phyloP scores from a whole-genome alignment of 2,797 vertebrate genomes.

The Crax fasciolata region DNA sequence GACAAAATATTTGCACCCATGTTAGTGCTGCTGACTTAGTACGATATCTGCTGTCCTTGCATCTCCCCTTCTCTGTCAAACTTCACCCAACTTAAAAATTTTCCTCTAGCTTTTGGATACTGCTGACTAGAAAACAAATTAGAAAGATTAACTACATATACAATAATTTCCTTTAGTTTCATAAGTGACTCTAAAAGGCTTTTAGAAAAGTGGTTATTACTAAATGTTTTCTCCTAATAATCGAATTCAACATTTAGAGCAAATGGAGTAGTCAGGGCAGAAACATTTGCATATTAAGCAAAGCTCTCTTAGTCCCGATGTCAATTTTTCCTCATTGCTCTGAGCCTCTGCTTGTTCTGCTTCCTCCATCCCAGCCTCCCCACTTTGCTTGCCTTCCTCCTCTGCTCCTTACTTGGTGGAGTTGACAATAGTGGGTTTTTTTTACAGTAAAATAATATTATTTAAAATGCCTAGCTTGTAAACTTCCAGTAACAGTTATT shows the following conservation, averaged over 20 bases:
- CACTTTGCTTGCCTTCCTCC: accelerated
- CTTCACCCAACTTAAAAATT: neutral
- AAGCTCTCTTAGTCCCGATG: neutral
- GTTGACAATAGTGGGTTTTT: neutral
- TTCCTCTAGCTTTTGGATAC: neutral
- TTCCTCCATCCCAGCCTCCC: neutral
- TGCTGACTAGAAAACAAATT: neutral
- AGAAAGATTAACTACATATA: neutral
- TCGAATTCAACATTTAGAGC: neutral
- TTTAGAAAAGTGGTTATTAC: too few species aligned
- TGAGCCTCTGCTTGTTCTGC: accelerated
- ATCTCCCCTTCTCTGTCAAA: neutral
- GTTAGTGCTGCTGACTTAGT: neutral
- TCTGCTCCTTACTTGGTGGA: neutral
- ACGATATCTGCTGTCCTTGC: neutral
- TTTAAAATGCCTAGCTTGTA: neutral
- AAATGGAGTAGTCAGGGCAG: neutral
- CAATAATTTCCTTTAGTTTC: too few species aligned
- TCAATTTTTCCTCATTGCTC: neutral
- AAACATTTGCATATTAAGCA: neutral
- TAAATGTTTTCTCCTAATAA: neutral
- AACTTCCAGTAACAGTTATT: neutral
- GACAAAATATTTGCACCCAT: neutral
- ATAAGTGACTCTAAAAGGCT: too few species aligned
- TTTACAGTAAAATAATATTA: neutral